Percentiles rank a stretch among this genome's conserved stretches.
Evolutionary conservation across 2,113 vertebrate genomes (phyloP).

Genomic region (Litocranius walleri): DNA sequence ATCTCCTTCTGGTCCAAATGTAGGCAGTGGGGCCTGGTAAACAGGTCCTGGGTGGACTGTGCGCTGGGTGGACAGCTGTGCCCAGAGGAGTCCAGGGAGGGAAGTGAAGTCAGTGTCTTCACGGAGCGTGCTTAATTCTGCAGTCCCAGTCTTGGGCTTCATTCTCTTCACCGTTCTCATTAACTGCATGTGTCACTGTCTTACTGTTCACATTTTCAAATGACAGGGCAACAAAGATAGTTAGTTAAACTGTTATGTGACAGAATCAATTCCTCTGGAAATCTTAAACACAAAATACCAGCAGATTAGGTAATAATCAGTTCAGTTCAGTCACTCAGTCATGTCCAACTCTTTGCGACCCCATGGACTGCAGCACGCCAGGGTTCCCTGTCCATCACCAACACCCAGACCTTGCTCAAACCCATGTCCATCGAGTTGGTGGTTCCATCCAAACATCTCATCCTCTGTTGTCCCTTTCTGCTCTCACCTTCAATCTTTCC

Average conservation of each 20-base stretch:
- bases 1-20: neutral
- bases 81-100: neutral
- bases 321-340: neutral
- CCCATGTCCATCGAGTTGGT: neutral
- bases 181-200: neutral
- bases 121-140: neutral
- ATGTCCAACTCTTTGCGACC: fast-evolving
- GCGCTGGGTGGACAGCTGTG: neutral
- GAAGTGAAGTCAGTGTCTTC: neutral
- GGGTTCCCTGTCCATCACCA: neutral
- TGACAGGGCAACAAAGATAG: neutral
- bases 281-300: neutral
- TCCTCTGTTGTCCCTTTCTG: neutral
- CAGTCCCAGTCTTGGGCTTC: neutral
- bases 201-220: neutral
- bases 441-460: neutral
- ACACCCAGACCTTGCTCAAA: neutral
- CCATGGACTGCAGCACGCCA: neutral
- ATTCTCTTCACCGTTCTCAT: neutral
- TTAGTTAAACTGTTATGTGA: neutral
- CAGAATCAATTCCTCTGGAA: neutral
- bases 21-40: neutral
- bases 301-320: neutral
- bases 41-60: neutral
- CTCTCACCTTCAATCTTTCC: too few species aligned